Evolutionary conservation across 2,888 invertebrate species (phyloP), one percentile per base, ranked within the genome.

Genomic region (Ellobium chinense): DNA sequence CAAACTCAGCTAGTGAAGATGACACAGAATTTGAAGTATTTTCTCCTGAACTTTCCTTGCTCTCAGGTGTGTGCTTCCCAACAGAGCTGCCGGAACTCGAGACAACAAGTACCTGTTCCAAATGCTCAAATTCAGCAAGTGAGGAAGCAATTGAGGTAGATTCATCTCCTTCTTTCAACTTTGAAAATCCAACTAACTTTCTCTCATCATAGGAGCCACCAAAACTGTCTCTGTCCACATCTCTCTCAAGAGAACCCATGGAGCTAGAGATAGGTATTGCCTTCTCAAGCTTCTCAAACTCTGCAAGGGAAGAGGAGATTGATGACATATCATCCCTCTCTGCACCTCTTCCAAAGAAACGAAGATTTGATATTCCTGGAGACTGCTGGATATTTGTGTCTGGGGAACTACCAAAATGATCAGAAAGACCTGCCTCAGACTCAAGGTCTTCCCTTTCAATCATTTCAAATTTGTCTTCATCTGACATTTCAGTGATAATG

Each of bases 311-410:
- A 9, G 98, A 98, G 85, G 96, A 97, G 93, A 98, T 95, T 0
- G 98, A 98, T 0, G 98, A 98, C 62, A 97, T 95, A 91, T 98
- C 97, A 91, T 98, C 98, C 90, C 97, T 96, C 87, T 98, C 97
- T n/a, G 96, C 95, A 86, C 95, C 96, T 92, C 96, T 96, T 89
- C 96, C 96, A 89, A 96, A 95, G n/a, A 96, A 81, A 77, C 84
- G 83, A 24, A 87, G 89, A 96, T 70, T 97, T 93, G 86, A 96
- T n/a, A 85, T 81, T 73, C 89, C 90, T 95, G 75, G 96, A 95
- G 80, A 97, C 93, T 86, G 96, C 56, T 88, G 87, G 70, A 86
- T 83, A 54, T 84, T 82, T 90, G 36, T 69, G 54, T 98, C 98
- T 0, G 98, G 98, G 0, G 98, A 96, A 89, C 97, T 98, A 89